Percentiles rank a stretch among this genome's conserved stretches.
These are phyloP conservation scores for Hydraecia micacea DNA, from an alignment of 2,888 invertebrate species.

Conservation along the genomic window DNA sequence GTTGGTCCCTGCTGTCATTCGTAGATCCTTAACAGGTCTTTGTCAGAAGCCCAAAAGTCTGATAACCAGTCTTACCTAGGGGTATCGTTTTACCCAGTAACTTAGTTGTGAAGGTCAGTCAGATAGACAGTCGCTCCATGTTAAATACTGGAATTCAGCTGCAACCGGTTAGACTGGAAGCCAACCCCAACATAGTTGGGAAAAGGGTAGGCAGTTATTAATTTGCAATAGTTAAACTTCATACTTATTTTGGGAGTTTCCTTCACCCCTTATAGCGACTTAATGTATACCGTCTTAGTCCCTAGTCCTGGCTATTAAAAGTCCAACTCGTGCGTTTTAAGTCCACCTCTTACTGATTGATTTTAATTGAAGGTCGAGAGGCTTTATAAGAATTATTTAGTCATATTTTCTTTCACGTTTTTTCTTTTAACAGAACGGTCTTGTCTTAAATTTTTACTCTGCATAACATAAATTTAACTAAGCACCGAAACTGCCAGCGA, in stretches of 20 bases:
- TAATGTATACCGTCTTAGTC: neutral
- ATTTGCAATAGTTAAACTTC: neutral
- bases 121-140: no score
- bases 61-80: no score
- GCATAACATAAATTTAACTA: constrained; percentile 39
- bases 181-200: no score
- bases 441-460: constrained; percentile 20
- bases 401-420: neutral
- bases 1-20: no score
- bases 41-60: no score
- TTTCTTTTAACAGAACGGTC: neutral
- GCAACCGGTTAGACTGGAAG: no score
- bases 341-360: no score
- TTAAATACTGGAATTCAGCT: no score
- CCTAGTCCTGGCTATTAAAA: no score
- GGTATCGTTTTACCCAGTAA: no score
- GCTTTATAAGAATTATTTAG: neutral
- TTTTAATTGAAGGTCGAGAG: neutral
- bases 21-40: no score
- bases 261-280: neutral
- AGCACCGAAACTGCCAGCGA: constrained; percentile 40
- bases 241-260: neutral
- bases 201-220: neutral
- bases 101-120: no score
- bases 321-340: neutral